These are phyloP conservation scores for Neodiprion pinetum DNA, from an alignment of 1,140 invertebrate species.

Conservation along the genomic window DNA sequence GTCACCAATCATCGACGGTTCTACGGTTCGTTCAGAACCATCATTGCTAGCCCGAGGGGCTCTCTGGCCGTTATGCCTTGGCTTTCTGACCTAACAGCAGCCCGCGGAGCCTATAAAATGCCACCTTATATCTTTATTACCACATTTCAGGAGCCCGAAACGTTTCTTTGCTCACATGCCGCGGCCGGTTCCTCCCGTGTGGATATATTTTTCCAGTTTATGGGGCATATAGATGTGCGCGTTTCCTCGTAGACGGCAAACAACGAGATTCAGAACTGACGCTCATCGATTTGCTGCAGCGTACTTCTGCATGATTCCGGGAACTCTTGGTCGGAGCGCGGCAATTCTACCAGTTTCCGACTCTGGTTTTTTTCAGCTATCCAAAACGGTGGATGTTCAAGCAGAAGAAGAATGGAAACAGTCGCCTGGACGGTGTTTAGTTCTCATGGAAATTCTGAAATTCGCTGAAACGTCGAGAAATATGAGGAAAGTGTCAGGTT, in stretches of 20 bases:
- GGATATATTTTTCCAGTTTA: background rate
- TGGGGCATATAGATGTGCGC: background rate
- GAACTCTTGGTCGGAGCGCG: too few species aligned
- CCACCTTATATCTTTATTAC: slow-evolving; percentile 37
- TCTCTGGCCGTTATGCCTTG: slow-evolving; percentile 7
- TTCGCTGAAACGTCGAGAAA: too few species aligned
- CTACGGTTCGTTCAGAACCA: background rate
- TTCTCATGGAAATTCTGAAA: too few species aligned
- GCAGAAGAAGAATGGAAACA: too few species aligned
- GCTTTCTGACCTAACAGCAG: slow-evolving; percentile 29
- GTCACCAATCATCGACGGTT: background rate
- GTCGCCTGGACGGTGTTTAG: too few species aligned
- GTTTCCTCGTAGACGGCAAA: background rate
- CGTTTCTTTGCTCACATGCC: slow-evolving; percentile 1
- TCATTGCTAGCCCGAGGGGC: background rate
- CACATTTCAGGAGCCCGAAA: slow-evolving; percentile 23
- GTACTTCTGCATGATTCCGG: too few species aligned
- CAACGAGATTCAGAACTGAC: background rate
- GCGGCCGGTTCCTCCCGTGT: background rate
- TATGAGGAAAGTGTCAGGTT: too few species aligned
- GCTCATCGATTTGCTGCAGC: too few species aligned
- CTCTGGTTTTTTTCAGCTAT: too few species aligned
- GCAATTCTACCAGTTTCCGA: too few species aligned
- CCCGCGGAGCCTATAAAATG: slow-evolving; percentile 25
- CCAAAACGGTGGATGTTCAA: too few species aligned